phyloP scores from a whole-genome alignment of 2,797 vertebrate species.

The Poeciliopsis gracilis region DNA sequence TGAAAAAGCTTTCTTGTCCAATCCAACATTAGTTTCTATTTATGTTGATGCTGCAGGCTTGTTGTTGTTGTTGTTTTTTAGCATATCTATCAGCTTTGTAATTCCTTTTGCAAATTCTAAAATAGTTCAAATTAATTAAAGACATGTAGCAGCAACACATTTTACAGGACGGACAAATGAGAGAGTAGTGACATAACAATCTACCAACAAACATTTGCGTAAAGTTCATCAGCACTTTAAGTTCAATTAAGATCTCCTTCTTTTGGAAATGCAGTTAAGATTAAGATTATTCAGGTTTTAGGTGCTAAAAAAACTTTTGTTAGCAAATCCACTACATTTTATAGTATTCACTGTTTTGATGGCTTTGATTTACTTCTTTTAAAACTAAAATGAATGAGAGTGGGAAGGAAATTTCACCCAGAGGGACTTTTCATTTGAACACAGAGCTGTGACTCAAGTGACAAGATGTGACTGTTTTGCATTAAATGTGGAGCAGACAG shows the following conservation, averaged over 20 bases:
- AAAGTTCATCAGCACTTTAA: not conserved
- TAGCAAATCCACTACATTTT: not conserved
- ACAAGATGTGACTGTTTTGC: not conserved
- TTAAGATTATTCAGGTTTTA: not conserved
- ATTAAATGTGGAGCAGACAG: not conserved
- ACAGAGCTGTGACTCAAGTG: not conserved
- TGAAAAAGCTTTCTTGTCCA: constrained; percentile 28
- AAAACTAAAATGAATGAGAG: not conserved
- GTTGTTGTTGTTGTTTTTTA: not conserved
- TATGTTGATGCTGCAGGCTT: not conserved
- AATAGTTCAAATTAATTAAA: not conserved
- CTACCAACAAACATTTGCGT: not conserved
- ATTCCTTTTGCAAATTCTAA: not conserved
- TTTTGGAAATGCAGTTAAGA: not conserved
- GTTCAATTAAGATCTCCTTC: not conserved
- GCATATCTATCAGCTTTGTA: not conserved
- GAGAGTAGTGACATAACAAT: not conserved
- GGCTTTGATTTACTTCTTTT: not conserved
- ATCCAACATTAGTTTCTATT: constrained; percentile 28
- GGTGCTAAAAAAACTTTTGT: not conserved
- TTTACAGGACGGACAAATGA: not conserved
- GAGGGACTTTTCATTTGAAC: not conserved
- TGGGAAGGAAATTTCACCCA: not conserved
- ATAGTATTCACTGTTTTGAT: not conserved
- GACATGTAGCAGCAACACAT: not conserved